Conservation (phyloP, 2,113 vertebrate genomes). For the Pitta sordida region DNA sequence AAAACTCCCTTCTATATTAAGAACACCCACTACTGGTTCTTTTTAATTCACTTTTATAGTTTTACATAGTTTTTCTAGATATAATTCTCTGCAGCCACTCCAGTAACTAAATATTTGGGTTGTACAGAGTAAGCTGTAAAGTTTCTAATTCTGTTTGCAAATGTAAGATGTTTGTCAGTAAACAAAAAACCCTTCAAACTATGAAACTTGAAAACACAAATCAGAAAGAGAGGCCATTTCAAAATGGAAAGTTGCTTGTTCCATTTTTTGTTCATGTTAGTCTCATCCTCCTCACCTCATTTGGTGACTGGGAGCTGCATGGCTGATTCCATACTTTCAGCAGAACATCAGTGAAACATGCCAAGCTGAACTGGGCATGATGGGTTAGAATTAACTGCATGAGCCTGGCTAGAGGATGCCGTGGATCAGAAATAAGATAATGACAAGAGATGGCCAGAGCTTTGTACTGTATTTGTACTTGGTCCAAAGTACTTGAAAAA, state of each 20-base stretch:
- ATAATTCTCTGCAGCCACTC: background rate
- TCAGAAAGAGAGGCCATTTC: background rate
- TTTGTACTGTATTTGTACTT: background rate
- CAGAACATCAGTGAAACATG: background rate
- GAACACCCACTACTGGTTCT: background rate
- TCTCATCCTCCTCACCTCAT: background rate
- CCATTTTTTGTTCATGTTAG: background rate
- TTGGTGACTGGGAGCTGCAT: background rate
- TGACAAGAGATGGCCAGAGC: background rate
- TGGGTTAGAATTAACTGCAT: background rate
- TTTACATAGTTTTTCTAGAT: background rate
- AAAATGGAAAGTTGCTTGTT: background rate
- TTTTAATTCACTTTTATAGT: background rate
- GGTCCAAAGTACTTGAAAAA: background rate
- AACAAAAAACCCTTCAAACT: background rate
- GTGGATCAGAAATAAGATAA: background rate
- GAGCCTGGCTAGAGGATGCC: background rate
- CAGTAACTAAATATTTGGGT: background rate
- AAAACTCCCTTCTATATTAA: background rate
- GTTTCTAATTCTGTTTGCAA: background rate
- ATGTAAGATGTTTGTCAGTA: background rate
- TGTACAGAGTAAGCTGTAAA: background rate
- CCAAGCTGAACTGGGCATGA: background rate
- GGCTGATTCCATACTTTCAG: background rate
- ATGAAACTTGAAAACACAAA: background rate